Evolutionary conservation across 2,797 vertebrate genomes (phyloP), one percentile per base, ranked within the genome.

Genomic region (Hippopotamyrus pictus): DNA sequence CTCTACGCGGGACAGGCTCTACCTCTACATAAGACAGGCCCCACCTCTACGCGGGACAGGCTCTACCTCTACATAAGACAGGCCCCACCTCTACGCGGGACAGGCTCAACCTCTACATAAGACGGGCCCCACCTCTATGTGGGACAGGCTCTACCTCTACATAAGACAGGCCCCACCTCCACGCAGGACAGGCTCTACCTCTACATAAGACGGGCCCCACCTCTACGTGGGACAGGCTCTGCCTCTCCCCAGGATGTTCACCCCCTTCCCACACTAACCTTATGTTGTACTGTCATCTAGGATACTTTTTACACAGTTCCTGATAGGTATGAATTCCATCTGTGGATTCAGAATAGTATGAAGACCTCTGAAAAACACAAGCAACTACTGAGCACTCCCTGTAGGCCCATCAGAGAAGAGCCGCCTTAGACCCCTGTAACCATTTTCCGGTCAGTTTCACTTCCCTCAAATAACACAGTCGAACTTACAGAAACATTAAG

Each of bases 401-500:
- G 14, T 41, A 19, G 73, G 2, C 33, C 73, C 17, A 44, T 79
- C 14, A 37, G 37, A 37, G 14, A 19, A 19, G 37, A 17, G 14
- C 73, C 1, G 25, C 33, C 14, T 79, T 44, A 19, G 14, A 17
- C 0, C 33, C 12, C 73, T 37, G 73, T 5, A 86, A 86, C 12
- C 50, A 22, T 53, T 51, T 54, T 54, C 84, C 2, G 19, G 46
- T 86, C 50, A 29, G 44, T 53, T 54, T 54, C 29, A 22, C 7
- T 86, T 29, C 84, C 79, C 79, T 51, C 84, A 86, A 54, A 51
- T 53, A 54, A 86, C 83, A 86, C 50, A 86, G 17, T 48, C 25
- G 51, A 53, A 37, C 79, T 44, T 44, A 22, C 79, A 22, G 14
- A 86, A 86, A 54, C 85, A 86, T 37, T 53, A 54, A 86, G 29